Evolutionary conservation across 2,888 invertebrate genomes (phyloP).

Genomic region (Drosophila nr. medialis): DNA sequence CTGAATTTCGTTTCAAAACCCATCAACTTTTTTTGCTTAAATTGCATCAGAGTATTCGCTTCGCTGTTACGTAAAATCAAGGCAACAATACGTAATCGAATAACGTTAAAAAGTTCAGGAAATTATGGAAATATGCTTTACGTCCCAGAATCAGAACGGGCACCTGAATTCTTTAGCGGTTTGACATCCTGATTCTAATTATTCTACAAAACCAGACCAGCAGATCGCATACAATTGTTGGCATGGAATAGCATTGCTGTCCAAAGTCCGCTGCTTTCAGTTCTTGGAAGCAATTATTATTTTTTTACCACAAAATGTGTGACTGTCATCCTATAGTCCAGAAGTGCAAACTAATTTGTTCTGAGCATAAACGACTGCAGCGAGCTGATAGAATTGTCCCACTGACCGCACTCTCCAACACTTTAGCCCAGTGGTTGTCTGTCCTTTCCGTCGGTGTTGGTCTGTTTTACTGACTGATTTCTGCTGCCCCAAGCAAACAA

Average conservation of each 20-base stretch:
- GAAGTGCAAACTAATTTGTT: slow-evolving; percentile 4
- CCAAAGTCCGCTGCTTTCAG: background rate
- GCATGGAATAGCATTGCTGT: background rate
- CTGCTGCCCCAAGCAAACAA: slow-evolving; percentile 32
- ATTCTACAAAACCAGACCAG: background rate
- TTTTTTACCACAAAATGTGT: background rate
- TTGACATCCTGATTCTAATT: background rate
- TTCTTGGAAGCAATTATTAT: background rate
- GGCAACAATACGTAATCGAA: background rate
- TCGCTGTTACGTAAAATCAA: background rate
- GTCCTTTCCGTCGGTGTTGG: background rate
- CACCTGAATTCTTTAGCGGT: background rate
- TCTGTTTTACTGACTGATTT: slow-evolving; percentile 11
- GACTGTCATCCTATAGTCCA: background rate
- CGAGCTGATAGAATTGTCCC: slow-evolving; percentile 8
- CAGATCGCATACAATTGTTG: no score
- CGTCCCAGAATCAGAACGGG: background rate
- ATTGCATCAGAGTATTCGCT: background rate
- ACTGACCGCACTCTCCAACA: background rate
- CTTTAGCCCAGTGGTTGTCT: background rate
- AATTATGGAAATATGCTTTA: background rate
- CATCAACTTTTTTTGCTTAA: background rate
- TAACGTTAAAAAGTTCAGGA: background rate
- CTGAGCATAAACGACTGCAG: slow-evolving; percentile 13
- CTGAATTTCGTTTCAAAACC: background rate